A percentile compares a stretch with the other conserved stretches of the same genome.
These are phyloP conservation scores for Frankliniella intonsa DNA, from an alignment of 2,888 invertebrate genomes.

Conservation along the genomic window DNA sequence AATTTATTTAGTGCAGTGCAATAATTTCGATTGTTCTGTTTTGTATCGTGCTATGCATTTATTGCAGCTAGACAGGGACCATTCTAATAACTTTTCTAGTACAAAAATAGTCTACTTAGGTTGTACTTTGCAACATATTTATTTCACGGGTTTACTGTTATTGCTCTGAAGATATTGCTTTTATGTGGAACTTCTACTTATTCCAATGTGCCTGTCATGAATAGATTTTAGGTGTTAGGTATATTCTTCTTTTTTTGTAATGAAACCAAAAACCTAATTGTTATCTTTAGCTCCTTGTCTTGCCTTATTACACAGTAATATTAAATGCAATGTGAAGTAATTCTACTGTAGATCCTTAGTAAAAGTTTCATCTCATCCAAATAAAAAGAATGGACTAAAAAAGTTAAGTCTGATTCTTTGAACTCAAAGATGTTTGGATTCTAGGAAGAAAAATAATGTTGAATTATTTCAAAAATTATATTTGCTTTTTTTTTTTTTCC, in stretches of 20 bases:
- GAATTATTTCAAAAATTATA: neutral
- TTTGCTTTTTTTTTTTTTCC: neutral
- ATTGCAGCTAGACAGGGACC: neutral
- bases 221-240: neutral
- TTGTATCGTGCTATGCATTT: neutral
- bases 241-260: too few species aligned
- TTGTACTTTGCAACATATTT: neutral
- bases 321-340: too few species aligned
- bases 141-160: neutral
- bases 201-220: neutral
- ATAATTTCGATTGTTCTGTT: neutral
- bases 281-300: too few species aligned
- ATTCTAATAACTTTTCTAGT: neutral
- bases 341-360: too few species aligned
- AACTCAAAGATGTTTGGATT: neutral
- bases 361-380: too few species aligned
- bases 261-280: too few species aligned
- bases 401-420: too few species aligned
- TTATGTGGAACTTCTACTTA: neutral
- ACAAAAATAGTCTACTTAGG: slow-evolving; percentile 18
- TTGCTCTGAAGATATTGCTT: neutral
- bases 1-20: neutral
- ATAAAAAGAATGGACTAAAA: too few species aligned
- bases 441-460: neutral
- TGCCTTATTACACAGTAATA: too few species aligned